phyloP scores from a whole-genome alignment of 2,888 invertebrate species.

The Agrypnus murinus region DNA sequence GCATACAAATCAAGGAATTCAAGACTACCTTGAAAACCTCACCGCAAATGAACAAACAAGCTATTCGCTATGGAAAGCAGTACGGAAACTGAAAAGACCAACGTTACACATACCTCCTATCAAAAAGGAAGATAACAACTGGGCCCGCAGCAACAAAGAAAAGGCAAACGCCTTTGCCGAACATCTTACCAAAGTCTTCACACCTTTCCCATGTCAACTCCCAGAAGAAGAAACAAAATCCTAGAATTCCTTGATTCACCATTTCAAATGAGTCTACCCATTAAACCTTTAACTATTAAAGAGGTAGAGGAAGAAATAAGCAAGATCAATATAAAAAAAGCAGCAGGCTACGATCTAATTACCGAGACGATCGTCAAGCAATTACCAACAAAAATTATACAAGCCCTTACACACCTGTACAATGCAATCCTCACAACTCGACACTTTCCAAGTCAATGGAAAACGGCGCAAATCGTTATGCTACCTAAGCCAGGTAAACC shows the following conservation, averaged over 20 bases:
- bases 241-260: no score
- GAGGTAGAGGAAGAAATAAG: constrained; percentile 23
- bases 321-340: constrained; percentile 18
- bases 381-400: constrained; percentile 11
- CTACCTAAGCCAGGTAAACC: no score
- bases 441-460: no score
- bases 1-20: constrained; percentile 36
- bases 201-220: neutral
- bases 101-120: constrained; percentile 29
- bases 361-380: no score
- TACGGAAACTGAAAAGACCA: constrained; percentile 52
- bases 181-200: constrained; percentile 21
- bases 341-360: constrained; percentile 19
- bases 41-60: constrained; percentile 31
- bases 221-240: neutral
- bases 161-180: constrained; percentile 28
- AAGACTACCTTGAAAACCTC: constrained; percentile 30
- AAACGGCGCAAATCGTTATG: no score
- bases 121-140: constrained; percentile 29
- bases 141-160: constrained; percentile 30
- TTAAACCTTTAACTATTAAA: no score
- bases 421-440: no score
- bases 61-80: constrained; percentile 57
- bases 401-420: constrained; percentile 12
- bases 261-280: neutral